Percentiles rank a stretch among this genome's conserved stretches.
Evolutionary conservation across 2,888 invertebrate species (phyloP).

Genomic region (Lasius fuliginosus): DNA sequence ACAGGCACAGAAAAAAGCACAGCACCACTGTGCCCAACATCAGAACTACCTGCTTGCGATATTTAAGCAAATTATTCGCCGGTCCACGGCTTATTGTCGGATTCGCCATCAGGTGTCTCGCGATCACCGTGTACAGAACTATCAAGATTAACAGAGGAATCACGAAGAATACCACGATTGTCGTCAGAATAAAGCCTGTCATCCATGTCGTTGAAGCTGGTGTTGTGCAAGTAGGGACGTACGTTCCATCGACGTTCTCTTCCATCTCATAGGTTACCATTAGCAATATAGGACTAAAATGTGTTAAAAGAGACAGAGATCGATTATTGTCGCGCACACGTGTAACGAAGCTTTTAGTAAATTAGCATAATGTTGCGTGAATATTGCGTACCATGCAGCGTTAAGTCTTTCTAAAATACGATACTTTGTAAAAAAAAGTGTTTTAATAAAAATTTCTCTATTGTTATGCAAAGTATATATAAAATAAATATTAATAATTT

Average conservation of each 20-base stretch:
- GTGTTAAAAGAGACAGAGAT: slow-evolving; percentile 20
- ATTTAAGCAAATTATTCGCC: slow-evolving; percentile 89
- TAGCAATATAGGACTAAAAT: slow-evolving; percentile 92
- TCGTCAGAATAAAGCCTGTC: slow-evolving; percentile 92
- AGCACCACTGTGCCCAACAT: slow-evolving; percentile 96
- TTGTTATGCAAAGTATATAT: neutral
- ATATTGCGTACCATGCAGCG: neutral
- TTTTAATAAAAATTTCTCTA: slow-evolving; percentile 1
- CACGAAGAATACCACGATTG: slow-evolving; percentile 94
- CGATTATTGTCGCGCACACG: slow-evolving; percentile 15
- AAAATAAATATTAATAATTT: slow-evolving; percentile 21
- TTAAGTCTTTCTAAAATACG: slow-evolving; percentile 18
- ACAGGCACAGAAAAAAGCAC: slow-evolving; percentile 95
- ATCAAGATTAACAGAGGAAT: slow-evolving; percentile 94
- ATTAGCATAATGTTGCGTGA: slow-evolving; percentile 13
- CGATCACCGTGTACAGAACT: slow-evolving; percentile 94
- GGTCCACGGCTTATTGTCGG: slow-evolving; percentile 90
- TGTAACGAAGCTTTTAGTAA: slow-evolving; percentile 8
- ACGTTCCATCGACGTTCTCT: slow-evolving; percentile 91
- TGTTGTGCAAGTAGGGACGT: slow-evolving; percentile 92
- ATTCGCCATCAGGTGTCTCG: slow-evolving; percentile 94
- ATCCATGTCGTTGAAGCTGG: slow-evolving; percentile 92
- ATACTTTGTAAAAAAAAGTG: slow-evolving; percentile 6
- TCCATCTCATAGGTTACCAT: slow-evolving; percentile 93
- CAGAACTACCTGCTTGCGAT: slow-evolving; percentile 93